These are phyloP conservation scores for Myanophis thanlyinensis DNA, from an alignment of 2,113 vertebrate genomes.

Conservation along the genomic window DNA sequence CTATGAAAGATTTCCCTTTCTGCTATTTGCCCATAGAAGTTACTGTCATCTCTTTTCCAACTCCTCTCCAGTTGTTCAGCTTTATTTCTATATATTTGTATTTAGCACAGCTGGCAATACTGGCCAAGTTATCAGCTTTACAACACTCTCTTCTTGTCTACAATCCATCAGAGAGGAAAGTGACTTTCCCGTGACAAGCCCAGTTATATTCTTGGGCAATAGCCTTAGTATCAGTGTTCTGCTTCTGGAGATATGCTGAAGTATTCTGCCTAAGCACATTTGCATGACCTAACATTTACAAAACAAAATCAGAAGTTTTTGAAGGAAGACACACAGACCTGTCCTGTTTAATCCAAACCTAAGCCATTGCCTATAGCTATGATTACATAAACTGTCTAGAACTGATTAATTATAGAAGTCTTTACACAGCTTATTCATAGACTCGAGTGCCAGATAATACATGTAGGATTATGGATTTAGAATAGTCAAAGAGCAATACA, in stretches of 20 bases:
- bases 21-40: neutral
- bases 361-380: neutral
- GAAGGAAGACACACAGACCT: neutral
- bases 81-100: neutral
- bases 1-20: neutral
- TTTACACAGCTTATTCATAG: neutral
- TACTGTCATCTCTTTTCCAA: neutral
- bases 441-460: constrained; percentile 19
- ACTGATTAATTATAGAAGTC: neutral
- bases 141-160: neutral
- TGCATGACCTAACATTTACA: neutral
- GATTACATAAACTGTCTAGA: constrained; percentile 17
- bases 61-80: neutral
- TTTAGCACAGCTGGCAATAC: neutral
- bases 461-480: constrained; percentile 8
- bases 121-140: neutral
- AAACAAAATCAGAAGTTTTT: neutral
- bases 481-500: constrained; percentile 4
- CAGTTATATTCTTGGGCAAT: neutral
- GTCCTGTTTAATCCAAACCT: constrained; percentile 4
- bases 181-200: neutral
- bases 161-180: neutral
- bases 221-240: neutral
- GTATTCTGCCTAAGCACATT: neutral
- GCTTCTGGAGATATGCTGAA: neutral